These are phyloP conservation scores for Hedychridium roseum DNA, from an alignment of 2,888 invertebrate species.

Conservation along the genomic window DNA sequence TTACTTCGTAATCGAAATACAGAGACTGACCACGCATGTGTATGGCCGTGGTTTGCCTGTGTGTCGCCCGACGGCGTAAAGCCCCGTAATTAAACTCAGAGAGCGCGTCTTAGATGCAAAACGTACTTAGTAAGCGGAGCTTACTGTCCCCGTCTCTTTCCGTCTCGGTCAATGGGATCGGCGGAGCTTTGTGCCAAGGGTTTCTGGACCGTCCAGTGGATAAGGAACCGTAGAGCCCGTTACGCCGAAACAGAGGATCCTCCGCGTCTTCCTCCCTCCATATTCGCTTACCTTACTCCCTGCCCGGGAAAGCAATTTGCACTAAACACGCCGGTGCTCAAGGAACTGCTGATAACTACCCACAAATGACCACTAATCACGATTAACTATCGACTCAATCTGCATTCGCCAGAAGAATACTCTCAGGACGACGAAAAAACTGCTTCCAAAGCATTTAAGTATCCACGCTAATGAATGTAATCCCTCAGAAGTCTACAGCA, in stretches of 20 bases:
- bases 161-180: slow-evolving; percentile 16
- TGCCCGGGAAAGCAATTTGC: too few species aligned
- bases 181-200: slow-evolving; percentile 32
- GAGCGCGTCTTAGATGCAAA: slow-evolving; percentile 60
- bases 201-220: slow-evolving; percentile 37
- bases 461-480: too few species aligned
- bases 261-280: slow-evolving; percentile 6
- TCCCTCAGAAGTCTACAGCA: too few species aligned
- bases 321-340: too few species aligned
- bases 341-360: too few species aligned
- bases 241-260: slow-evolving; percentile 2
- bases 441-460: too few species aligned
- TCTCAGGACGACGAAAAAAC: too few species aligned
- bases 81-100: slow-evolving; percentile 57
- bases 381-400: too few species aligned
- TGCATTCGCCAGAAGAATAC: too few species aligned
- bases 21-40: neutral
- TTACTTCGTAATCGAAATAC: too few species aligned
- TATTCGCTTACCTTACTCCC: slow-evolving; percentile 11
- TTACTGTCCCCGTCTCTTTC: slow-evolving; percentile 34
- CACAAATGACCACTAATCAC: too few species aligned
- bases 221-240: too few species aligned
- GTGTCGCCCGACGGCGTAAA: slow-evolving; percentile 31
- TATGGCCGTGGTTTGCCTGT: slow-evolving; percentile 6
- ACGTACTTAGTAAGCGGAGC: slow-evolving; percentile 58